Evolutionary conservation across 2,797 vertebrate genomes (phyloP).

Genomic region (Neosilurus mollespiculum): DNA sequence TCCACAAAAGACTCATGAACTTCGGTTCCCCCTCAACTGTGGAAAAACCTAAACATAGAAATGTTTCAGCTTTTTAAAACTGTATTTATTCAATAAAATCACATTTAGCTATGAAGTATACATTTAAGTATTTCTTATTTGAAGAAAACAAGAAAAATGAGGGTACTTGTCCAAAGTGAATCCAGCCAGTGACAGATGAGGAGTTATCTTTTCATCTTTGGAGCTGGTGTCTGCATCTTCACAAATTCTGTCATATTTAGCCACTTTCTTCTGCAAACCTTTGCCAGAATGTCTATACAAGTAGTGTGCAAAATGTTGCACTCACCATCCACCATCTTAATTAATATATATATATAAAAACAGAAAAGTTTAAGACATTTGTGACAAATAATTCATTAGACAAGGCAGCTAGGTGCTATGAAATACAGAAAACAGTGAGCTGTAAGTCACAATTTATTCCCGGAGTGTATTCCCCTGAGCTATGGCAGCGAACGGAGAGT

Average conservation of each 20-base stretch:
- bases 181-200: constrained; percentile 90
- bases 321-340: constrained; percentile 33
- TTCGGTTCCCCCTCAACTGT: constrained; percentile 86
- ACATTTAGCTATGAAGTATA: background rate
- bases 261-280: constrained; percentile 84
- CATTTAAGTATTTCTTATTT: constrained; percentile 1
- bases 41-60: constrained; percentile 80
- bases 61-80: background rate
- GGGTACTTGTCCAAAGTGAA: constrained; percentile 85
- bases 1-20: constrained; percentile 86
- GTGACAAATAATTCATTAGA: constrained; percentile 56
- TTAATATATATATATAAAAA: constrained; percentile 20
- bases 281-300: constrained; percentile 2
- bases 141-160: background rate
- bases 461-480: constrained; percentile 54
- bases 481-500: constrained; percentile 52
- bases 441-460: constrained; percentile 53
- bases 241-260: constrained; percentile 91
- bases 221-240: constrained; percentile 86
- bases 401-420: constrained; percentile 47
- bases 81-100: background rate
- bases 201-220: constrained; percentile 87
- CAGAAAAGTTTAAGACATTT: constrained; percentile 39
- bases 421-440: constrained; percentile 47
- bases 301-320: constrained; percentile 1